Evolutionary conservation across 2,113 vertebrate species (phyloP).

Genomic region (Actinemys pallida): DNA sequence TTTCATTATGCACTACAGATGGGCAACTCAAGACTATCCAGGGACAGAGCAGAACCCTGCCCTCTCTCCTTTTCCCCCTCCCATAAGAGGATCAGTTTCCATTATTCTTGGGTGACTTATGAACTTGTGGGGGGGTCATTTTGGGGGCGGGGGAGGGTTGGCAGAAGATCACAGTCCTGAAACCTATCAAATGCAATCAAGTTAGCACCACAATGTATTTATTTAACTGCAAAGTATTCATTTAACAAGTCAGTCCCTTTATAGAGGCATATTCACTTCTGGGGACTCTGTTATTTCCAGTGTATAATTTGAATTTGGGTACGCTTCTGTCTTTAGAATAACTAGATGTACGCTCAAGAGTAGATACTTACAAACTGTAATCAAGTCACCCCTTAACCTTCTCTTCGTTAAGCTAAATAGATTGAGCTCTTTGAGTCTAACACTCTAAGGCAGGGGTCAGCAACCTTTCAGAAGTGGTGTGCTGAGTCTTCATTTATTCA

Average conservation of each 20-base stretch:
- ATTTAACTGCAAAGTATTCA: not conserved
- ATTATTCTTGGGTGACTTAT: not conserved
- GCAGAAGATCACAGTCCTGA: not conserved
- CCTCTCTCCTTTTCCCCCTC: not conserved
- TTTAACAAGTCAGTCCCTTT: not conserved
- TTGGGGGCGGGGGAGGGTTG: not conserved
- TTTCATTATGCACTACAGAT: not conserved
- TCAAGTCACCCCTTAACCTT: not conserved
- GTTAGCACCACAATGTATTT: not conserved
- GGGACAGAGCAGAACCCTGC: not conserved
- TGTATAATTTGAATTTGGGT: accelerated
- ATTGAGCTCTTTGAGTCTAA: not conserved
- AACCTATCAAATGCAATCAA: not conserved
- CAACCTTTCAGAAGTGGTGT: too few relatives aligned
- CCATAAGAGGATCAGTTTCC: constrained; percentile 3
- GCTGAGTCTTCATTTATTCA: too few relatives aligned
- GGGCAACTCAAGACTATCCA: not conserved
- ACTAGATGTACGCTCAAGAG: not conserved
- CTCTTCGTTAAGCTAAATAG: not conserved
- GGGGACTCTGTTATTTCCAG: not conserved
- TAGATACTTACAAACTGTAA: not conserved
- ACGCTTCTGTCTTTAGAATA: not conserved
- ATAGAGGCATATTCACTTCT: not conserved
- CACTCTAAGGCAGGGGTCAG: too few relatives aligned
- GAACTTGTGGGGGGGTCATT: not conserved